Evolutionary conservation across 2,113 vertebrate genomes (phyloP).

Genomic region (Thermophis baileyi): DNA sequence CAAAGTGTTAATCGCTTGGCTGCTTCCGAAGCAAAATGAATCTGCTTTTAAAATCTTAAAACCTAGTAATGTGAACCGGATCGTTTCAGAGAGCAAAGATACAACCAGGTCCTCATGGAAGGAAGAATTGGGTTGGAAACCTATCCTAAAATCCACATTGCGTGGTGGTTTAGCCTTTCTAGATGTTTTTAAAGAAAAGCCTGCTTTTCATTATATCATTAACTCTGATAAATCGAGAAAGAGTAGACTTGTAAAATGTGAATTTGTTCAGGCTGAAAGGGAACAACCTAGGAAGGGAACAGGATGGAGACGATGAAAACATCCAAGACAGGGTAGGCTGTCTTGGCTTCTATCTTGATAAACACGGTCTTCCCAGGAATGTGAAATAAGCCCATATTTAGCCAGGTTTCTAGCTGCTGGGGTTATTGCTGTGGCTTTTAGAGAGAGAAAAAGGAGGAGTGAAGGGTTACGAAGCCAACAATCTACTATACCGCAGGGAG

Average conservation of each 20-base stretch:
- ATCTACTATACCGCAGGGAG: slow-evolving; percentile 31
- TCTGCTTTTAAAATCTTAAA: accelerated
- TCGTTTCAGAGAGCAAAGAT: accelerated
- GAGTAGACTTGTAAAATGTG: neutral
- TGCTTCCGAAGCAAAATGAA: neutral
- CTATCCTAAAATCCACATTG: neutral
- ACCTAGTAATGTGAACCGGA: accelerated
- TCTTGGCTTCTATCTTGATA: neutral
- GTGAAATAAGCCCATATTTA: neutral
- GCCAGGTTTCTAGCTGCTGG: neutral
- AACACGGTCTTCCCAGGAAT: neutral
- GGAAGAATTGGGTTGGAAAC: neutral
- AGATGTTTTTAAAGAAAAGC: neutral
- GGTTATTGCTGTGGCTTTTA: neutral
- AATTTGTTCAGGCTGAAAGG: neutral
- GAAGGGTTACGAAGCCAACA: slow-evolving; percentile 22
- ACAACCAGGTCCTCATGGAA: too few relatives aligned
- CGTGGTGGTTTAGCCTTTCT: neutral
- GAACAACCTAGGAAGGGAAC: accelerated
- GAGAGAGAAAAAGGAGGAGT: slow-evolving; percentile 28
- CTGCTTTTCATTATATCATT: accelerated
- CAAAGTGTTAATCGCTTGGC: neutral
- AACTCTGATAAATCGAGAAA: neutral
- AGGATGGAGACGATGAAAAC: neutral
- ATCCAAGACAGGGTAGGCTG: neutral